Conservation (phyloP, 2,888 invertebrate genomes). For the Tyria jacobaeae region DNA sequence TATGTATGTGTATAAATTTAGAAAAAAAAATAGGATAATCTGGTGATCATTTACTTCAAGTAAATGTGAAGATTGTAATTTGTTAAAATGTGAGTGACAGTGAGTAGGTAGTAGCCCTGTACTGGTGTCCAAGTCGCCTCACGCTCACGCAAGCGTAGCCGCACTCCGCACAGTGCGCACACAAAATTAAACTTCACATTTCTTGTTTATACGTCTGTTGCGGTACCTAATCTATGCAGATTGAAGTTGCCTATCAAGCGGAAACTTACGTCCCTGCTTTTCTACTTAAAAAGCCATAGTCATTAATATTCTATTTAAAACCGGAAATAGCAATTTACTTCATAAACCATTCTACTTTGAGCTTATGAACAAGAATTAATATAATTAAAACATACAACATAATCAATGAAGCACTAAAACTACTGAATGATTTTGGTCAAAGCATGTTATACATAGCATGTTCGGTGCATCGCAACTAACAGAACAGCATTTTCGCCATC, state of each 20-base stretch:
- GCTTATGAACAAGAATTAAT: neutral
- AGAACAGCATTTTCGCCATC: too few relatives aligned
- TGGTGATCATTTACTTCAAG: neutral
- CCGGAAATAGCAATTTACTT: neutral
- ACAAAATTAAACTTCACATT: slow-evolving; percentile 36
- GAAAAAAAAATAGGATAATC: neutral
- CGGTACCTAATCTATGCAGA: slow-evolving; percentile 20
- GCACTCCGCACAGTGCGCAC: slow-evolving; percentile 18
- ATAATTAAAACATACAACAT: neutral
- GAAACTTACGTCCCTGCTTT: slow-evolving; percentile 4
- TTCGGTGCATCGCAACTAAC: too few relatives aligned
- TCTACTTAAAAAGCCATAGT: neutral
- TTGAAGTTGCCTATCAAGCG: slow-evolving; percentile 16
- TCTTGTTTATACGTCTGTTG: slow-evolving; percentile 22
- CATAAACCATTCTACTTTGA: neutral
- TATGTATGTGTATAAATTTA: too few relatives aligned
- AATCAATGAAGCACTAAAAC: neutral
- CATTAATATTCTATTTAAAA: neutral
- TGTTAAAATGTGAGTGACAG: neutral
- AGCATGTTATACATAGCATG: too few relatives aligned
- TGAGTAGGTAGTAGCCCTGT: slow-evolving; percentile 26
- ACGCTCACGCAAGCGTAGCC: slow-evolving; percentile 22
- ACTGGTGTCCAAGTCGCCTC: slow-evolving; percentile 32
- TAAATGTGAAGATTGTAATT: neutral
- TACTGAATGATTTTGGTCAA: neutral